Evolutionary conservation across 2,113 vertebrate species (phyloP).

Genomic region (Romanogobio albipinnatus): DNA sequence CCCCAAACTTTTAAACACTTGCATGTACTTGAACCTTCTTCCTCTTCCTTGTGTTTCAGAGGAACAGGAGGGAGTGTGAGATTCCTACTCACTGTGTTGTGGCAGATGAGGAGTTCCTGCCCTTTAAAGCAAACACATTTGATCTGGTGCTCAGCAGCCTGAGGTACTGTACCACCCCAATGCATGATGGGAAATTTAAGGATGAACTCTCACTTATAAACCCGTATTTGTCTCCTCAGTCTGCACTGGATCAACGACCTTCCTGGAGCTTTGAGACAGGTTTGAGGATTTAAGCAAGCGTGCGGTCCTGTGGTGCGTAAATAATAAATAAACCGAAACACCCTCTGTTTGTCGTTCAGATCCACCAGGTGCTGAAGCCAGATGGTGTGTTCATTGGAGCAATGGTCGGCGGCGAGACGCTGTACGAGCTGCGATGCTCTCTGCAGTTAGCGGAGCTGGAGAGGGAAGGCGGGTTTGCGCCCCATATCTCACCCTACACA

Average conservation of each 20-base stretch:
- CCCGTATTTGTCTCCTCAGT: constrained; percentile 72
- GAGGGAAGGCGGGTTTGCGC: constrained; percentile 92
- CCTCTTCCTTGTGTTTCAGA: constrained; percentile 70
- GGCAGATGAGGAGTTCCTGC: constrained; percentile 94
- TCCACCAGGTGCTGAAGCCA: constrained; percentile 87
- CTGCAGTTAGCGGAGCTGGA: constrained; percentile 92
- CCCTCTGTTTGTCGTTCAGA: constrained; percentile 70
- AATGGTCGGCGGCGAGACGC: constrained; percentile 91
- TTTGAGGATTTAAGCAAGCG: constrained; percentile 60
- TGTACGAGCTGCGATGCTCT: constrained; percentile 93
- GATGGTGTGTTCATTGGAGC: constrained; percentile 93
- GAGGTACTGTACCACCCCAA: constrained; percentile 73
- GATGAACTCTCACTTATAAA: background rate
- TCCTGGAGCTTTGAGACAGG: constrained; percentile 89
- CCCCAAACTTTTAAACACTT: too few relatives aligned
- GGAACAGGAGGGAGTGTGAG: constrained; percentile 71
- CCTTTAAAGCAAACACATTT: constrained; percentile 90
- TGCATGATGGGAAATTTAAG: background rate
- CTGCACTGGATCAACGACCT: constrained; percentile 98
- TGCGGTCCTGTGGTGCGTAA: background rate
- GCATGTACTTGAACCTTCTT: background rate
- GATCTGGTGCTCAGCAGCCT: constrained; percentile 93
- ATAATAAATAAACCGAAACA: background rate
- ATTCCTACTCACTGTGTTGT: constrained; percentile 80
- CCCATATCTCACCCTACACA: constrained; percentile 90